Evolutionary conservation across 2,888 invertebrate genomes (phyloP), one percentile per base, ranked within the genome.

Genomic region (Xestia sexstrigata): DNA sequence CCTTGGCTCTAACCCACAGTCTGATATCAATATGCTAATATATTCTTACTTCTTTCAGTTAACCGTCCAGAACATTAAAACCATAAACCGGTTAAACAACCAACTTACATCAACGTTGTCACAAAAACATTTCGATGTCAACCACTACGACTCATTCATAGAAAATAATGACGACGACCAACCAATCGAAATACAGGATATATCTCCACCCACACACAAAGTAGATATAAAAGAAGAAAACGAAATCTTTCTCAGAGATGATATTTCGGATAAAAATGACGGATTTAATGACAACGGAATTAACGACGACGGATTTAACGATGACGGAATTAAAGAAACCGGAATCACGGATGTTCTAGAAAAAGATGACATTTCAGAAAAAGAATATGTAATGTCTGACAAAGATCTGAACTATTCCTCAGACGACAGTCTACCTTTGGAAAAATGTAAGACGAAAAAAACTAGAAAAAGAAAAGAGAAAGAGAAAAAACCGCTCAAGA

Each of bases 401-500:
- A 76, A 72, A 66, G 87, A 90, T 58, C 3, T 65, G n/a, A 76
- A 67, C 6, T 94, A 91, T 71, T 93, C 95, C 0, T 88, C 94
- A 0, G 94, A 94, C 4, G 95, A 95, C 13, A 94, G 92, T 74
- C 17, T 94, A 9, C 94, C 95, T 0, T 70, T 93, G 58, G 91
- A 93, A 45, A 87, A 84, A 20, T 88, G 90, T 9, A 90, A 89
- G 26, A 86, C 82, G 15, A 93, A 91, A 69, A 91, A 73, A 87
- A 81, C 70, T 63, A 79, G 78, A 80, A 85, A 81, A 78, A 71
- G 23, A 20, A 84, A 84, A 9, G 63, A 49, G 0, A 83, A 72
- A 42, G 74, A n/a, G 0, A 65, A 70, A 0, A 80, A 84, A 7
- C 49, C 58, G 0, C 11, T 42, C 1, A 82, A 82, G n/a, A 1